These are phyloP conservation scores for Trididemnum nubilum DNA, from an alignment of 23 tunicate species.

Conservation along the genomic window DNA sequence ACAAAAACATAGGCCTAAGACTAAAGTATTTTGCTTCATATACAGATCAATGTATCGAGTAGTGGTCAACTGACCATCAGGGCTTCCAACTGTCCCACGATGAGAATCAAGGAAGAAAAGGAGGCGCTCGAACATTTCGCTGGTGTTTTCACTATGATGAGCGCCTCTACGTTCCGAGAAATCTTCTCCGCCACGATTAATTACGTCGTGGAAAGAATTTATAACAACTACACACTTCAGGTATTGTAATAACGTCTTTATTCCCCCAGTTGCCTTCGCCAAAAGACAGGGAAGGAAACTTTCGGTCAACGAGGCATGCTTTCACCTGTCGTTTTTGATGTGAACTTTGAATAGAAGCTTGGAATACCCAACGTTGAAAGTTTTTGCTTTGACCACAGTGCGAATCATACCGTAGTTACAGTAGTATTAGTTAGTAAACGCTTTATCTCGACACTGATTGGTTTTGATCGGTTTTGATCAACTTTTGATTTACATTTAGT, in stretches of 20 bases:
- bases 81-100: slow-evolving; percentile 76
- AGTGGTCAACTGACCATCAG: slow-evolving; percentile 74
- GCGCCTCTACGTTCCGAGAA: slow-evolving; percentile 74
- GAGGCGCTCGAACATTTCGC: slow-evolving; percentile 97
- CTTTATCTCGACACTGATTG: no score
- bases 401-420: no score
- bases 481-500: no score
- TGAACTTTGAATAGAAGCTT: no score
- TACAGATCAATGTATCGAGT: slow-evolving; percentile 66
- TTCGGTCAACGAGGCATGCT: neutral
- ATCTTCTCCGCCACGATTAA: slow-evolving; percentile 86
- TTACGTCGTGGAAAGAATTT: slow-evolving; percentile 78
- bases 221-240: slow-evolving; percentile 88
- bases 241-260: no score
- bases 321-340: neutral
- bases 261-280: no score
- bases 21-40: slow-evolving; percentile 44
- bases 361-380: no score
- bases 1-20: neutral
- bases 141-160: slow-evolving; percentile 86
- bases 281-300: no score
- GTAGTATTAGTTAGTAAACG: no score
- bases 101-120: slow-evolving; percentile 86
- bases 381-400: no score
- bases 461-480: no score